A percentile compares a stretch with the other conserved stretches of the same genome.
These are phyloP conservation scores for Oryctes rhinoceros DNA, from an alignment of 1,140 invertebrate species.

Conservation along the genomic window DNA sequence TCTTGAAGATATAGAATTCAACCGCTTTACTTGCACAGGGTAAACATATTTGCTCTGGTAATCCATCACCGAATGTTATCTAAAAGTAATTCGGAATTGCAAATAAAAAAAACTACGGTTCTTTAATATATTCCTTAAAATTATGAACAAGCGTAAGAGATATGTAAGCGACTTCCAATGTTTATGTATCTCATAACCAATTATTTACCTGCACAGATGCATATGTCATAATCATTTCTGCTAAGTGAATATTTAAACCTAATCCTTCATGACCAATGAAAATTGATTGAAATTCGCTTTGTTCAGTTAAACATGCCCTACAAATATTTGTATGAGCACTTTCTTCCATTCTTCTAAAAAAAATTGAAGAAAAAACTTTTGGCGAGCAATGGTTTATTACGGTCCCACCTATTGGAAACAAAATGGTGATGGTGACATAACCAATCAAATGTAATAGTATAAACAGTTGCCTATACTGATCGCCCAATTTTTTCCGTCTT, in stretches of 20 bases:
- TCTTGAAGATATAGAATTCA: conserved; percentile 70
- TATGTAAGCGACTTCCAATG: conserved; percentile 38
- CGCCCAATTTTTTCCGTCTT: too few species aligned
- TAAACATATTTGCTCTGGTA: conserved; percentile 69
- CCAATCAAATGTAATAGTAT: conserved; percentile 6
- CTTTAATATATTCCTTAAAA: too few species aligned
- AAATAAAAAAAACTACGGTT: background rate
- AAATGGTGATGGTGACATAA: conserved; percentile 17
- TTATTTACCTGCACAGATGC: conserved; percentile 61
- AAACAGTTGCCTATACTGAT: too few species aligned
- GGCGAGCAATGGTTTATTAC: conserved; percentile 50
- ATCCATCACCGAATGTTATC: conserved; percentile 69
- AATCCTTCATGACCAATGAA: conserved; percentile 52
- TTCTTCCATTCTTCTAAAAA: conserved; percentile 53
- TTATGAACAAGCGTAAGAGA: background rate
- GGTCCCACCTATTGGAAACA: conserved; percentile 18
- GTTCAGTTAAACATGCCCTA: conserved; percentile 56
- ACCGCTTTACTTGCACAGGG: conserved; percentile 69
- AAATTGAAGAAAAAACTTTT: conserved; percentile 50
- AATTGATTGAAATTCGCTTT: conserved; percentile 55
- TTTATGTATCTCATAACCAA: background rate
- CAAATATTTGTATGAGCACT: conserved; percentile 51
- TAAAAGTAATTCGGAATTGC: conserved; percentile 50
- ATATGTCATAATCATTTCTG: conserved; percentile 68
- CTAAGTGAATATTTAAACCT: conserved; percentile 52